Evolutionary conservation across 2,113 vertebrate genomes (phyloP).

Genomic region (Oplegnathus fasciatus): DNA sequence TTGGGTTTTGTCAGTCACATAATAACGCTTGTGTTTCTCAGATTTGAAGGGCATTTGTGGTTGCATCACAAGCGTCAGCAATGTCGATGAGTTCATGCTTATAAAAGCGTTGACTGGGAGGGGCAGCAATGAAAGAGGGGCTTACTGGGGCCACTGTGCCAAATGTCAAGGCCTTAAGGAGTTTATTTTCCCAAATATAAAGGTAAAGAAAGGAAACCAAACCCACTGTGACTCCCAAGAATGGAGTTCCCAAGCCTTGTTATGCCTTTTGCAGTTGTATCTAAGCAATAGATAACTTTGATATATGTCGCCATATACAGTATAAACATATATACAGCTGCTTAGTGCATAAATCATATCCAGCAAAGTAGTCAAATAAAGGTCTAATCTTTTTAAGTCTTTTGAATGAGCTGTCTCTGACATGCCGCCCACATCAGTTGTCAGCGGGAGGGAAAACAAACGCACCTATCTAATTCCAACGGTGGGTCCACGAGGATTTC

Average conservation of each 20-base stretch:
- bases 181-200: not conserved
- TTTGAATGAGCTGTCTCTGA: not conserved
- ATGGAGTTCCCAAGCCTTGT: not conserved
- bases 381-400: fast-evolving
- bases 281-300: too few species aligned
- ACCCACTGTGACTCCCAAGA: not conserved
- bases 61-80: constrained; percentile 9
- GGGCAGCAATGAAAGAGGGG: not conserved
- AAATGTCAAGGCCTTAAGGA: not conserved
- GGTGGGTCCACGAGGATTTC: fast-evolving
- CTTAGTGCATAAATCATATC: not conserved
- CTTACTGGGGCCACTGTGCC: not conserved
- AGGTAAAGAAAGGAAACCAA: not conserved
- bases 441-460: not conserved
- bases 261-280: not conserved
- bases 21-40: constrained; percentile 1
- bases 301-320: not conserved
- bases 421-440: not conserved
- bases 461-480: not conserved
- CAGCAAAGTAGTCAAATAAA: not conserved
- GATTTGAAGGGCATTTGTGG: constrained; percentile 5
- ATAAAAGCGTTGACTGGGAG: not conserved
- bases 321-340: not conserved
- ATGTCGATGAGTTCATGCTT: constrained; percentile 4
- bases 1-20: not conserved